phyloP scores from a whole-genome alignment of 2,797 vertebrate species.

The Neosilurus mollespiculum region DNA sequence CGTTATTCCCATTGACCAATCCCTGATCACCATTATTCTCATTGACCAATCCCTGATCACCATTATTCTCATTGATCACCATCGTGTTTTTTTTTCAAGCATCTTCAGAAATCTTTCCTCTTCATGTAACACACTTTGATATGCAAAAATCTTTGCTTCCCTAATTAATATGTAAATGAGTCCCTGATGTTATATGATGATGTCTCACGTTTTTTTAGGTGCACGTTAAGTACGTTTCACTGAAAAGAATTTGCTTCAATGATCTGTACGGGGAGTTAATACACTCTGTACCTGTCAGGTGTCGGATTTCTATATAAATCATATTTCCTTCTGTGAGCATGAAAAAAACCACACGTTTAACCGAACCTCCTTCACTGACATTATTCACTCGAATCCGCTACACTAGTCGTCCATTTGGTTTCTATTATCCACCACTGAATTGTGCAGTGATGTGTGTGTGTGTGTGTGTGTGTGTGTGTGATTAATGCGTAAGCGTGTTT shows the following conservation, averaged over 20 bases:
- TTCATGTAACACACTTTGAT: neutral
- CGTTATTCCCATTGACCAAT: too few species aligned
- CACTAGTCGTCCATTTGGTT: neutral
- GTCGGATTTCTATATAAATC: neutral
- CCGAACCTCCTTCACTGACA: neutral
- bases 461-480: constrained; percentile 4
- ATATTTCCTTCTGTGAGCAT: neutral
- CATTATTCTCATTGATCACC: too few species aligned
- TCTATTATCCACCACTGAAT: neutral
- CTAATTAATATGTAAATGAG: constrained; percentile 8
- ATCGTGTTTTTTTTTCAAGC: too few species aligned
- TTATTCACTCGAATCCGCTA: neutral
- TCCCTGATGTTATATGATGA: neutral
- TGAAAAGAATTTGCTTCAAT: neutral
- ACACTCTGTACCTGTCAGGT: constrained; percentile 1
- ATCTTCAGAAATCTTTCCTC: too few species aligned
- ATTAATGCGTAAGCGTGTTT: constrained; percentile 2
- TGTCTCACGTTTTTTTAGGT: neutral
- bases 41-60: neutral
- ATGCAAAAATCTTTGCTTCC: neutral
- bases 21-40: neutral
- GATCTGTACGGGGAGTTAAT: constrained; percentile 2
- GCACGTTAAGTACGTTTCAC: neutral
- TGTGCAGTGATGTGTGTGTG: neutral
- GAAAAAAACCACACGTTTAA: neutral